Percentiles rank a stretch among this genome's conserved stretches.
Evolutionary conservation across 2,797 vertebrate genomes (phyloP).

Genomic region (Apogon hyalosoma): DNA sequence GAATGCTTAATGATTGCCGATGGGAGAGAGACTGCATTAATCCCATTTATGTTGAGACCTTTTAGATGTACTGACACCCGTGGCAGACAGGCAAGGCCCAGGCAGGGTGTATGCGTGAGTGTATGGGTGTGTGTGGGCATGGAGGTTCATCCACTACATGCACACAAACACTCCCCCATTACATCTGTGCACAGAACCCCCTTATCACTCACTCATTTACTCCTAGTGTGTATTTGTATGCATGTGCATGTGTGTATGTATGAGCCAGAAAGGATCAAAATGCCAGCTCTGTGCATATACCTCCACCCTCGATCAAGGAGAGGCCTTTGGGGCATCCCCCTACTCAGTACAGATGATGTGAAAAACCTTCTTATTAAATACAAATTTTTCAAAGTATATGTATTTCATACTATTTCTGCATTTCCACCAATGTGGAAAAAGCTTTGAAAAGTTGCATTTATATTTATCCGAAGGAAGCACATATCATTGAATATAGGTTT

Average conservation of each 20-base stretch:
- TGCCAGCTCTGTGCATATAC: conserved; percentile 66
- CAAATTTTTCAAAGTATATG: conserved; percentile 66
- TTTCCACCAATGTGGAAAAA: conserved; percentile 67
- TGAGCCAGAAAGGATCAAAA: conserved; percentile 63
- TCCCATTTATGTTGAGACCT: conserved; percentile 87
- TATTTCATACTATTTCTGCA: conserved; percentile 69
- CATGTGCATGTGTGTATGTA: conserved; percentile 28
- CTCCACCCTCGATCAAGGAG: conserved; percentile 73
- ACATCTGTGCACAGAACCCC: conserved; percentile 70
- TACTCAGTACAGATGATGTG: conserved; percentile 65
- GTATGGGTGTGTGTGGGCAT: conserved; percentile 33
- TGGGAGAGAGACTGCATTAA: conserved; percentile 86
- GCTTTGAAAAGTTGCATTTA: conserved; percentile 73
- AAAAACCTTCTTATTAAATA: conserved; percentile 72
- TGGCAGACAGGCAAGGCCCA: conserved; percentile 76
- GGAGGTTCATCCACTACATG: conserved; percentile 51
- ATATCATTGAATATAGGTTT: conserved; percentile 61
- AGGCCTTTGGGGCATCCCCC: conserved; percentile 76
- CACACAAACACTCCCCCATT: conserved; percentile 73
- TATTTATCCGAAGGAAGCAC: conserved; percentile 56
- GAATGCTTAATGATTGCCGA: conserved; percentile 88
- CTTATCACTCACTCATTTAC: conserved; percentile 56
- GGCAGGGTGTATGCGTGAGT: conserved; percentile 45
- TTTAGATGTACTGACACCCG: conserved; percentile 85
- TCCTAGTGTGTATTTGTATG: conserved; percentile 37